phyloP scores from a whole-genome alignment of 1,140 invertebrate species.

The Cherax quadricarinatus region DNA sequence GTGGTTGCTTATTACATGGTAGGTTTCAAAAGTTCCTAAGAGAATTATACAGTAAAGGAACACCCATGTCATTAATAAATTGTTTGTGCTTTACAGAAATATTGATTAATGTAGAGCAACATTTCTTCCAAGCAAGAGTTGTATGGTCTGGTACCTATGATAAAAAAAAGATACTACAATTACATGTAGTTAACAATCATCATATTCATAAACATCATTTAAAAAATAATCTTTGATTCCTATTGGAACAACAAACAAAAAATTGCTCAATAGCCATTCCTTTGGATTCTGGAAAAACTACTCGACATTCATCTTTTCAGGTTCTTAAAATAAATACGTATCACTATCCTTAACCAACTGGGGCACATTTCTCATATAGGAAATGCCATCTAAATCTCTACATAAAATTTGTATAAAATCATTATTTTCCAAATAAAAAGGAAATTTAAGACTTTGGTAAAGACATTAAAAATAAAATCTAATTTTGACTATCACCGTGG shows the following conservation, averaged over 20 bases:
- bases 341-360: constrained; percentile 57
- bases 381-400: constrained; percentile 53
- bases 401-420: constrained; percentile 63
- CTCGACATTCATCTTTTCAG: constrained; percentile 3
- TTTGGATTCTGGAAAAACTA: constrained; percentile 45
- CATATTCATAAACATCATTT: constrained; percentile 39
- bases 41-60: constrained; percentile 29
- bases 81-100: constrained; percentile 15
- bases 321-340: constrained; percentile 62
- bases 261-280: constrained; percentile 54
- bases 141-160: constrained; percentile 28
- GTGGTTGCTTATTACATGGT: background rate
- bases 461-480: constrained; percentile 64
- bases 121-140: constrained; percentile 34
- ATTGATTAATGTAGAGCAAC: background rate
- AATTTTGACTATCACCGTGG: constrained; percentile 58
- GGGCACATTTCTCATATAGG: constrained; percentile 50
- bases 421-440: constrained; percentile 47
- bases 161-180: constrained; percentile 51
- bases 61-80: constrained; percentile 11
- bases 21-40: background rate
- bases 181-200: constrained; percentile 61
- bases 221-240: constrained; percentile 68
- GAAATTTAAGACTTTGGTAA: constrained; percentile 62
- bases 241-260: constrained; percentile 62